These are phyloP conservation scores for Aspidoscelis tigris DNA, from an alignment of 2,113 vertebrate genomes.

Conservation along the genomic window DNA sequence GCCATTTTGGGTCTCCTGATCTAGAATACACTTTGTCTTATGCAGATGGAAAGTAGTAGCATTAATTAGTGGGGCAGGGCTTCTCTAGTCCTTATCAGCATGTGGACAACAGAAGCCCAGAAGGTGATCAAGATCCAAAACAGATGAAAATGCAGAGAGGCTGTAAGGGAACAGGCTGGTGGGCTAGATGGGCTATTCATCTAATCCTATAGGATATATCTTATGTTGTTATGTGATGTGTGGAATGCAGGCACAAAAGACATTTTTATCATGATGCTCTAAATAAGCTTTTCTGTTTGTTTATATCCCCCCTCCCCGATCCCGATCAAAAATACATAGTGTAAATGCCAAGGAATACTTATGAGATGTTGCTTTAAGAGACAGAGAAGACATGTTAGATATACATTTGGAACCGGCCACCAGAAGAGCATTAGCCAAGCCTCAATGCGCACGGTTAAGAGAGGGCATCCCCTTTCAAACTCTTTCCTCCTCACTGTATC, in stretches of 20 bases:
- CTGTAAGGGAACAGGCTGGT: not conserved
- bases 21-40: too few relatives aligned
- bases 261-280: not conserved
- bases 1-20: too few relatives aligned
- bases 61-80: too few relatives aligned
- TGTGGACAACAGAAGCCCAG: too few relatives aligned
- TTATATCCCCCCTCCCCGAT: not conserved
- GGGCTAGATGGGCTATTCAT: not conserved
- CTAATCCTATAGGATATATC: not conserved
- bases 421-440: slow-evolving; percentile 4
- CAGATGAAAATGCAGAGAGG: too few relatives aligned
- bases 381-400: too few relatives aligned
- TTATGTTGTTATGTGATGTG: not conserved
- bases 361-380: not conserved
- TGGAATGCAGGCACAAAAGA: not conserved
- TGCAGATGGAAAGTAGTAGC: too few relatives aligned
- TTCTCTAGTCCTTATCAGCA: too few relatives aligned
- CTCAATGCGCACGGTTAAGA: slow-evolving; percentile 1
- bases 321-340: not conserved
- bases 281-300: not conserved
- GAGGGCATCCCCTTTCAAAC: slow-evolving; percentile 32
- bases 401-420: not conserved
- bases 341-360: not conserved
- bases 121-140: too few relatives aligned
- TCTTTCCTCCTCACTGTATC: slow-evolving; percentile 13